Evolutionary conservation across 2,797 vertebrate genomes (phyloP).

Genomic region (Aotus griseimembra): DNA sequence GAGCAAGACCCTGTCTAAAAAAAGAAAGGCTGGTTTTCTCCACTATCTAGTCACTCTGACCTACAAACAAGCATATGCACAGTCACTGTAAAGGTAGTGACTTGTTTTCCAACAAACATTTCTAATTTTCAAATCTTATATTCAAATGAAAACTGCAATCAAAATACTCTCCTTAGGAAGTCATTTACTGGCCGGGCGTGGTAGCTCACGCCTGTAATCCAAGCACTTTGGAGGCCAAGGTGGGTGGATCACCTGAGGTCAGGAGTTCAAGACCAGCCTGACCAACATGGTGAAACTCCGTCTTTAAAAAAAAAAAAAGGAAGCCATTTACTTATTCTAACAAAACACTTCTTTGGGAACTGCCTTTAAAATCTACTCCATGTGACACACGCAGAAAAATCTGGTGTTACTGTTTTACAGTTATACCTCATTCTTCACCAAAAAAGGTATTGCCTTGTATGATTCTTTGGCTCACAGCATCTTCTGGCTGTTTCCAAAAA

Average conservation of each 20-base stretch:
- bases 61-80: neutral
- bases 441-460: conserved; percentile 34
- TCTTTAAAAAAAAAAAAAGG: neutral
- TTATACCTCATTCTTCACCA: neutral
- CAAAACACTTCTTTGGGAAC: conserved; percentile 32
- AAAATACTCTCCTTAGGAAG: conserved; percentile 44
- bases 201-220: too few species aligned
- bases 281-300: too few species aligned
- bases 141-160: conserved; percentile 29
- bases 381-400: conserved; percentile 40
- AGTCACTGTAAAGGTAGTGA: neutral
- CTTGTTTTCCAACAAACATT: conserved; percentile 30
- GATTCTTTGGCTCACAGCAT: conserved; percentile 9
- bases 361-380: conserved; percentile 22
- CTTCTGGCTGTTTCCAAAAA: conserved; percentile 43
- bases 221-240: too few species aligned
- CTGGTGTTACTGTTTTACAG: neutral
- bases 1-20: neutral
- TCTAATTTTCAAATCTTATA: conserved; percentile 38
- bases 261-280: too few species aligned
- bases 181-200: neutral
- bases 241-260: too few species aligned
- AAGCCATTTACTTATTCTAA: conserved; percentile 42
- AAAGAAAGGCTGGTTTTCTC: conserved; percentile 41
- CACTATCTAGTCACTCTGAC: neutral